These are phyloP conservation scores for Eurypyga helias DNA, from an alignment of 2,113 vertebrate genomes.

Conservation along the genomic window DNA sequence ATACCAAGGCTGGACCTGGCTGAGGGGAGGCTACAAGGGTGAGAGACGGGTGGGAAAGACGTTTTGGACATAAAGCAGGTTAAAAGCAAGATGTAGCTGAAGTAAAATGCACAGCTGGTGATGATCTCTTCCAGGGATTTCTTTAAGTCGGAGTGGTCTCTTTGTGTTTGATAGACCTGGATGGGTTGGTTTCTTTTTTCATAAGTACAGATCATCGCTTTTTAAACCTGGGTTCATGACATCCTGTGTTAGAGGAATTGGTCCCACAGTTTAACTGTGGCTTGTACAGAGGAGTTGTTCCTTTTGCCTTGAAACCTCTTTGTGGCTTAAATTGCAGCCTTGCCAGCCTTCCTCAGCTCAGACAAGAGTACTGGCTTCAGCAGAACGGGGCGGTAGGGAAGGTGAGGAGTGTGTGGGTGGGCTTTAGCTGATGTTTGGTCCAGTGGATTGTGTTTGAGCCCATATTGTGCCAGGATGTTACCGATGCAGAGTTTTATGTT, in stretches of 20 bases:
- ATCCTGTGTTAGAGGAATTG: background rate
- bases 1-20: background rate
- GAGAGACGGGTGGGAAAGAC: background rate
- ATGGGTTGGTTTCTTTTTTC: background rate
- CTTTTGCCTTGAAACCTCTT: background rate
- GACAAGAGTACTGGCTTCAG: background rate
- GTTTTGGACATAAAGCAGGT: background rate
- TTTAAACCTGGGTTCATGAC: background rate
- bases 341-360: background rate
- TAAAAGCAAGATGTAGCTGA: background rate
- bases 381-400: background rate
- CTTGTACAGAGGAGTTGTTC: background rate
- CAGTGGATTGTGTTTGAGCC: background rate
- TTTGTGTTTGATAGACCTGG: background rate
- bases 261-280: background rate
- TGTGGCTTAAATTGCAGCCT: background rate
- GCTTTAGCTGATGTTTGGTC: background rate
- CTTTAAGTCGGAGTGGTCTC: background rate
- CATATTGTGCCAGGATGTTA: background rate
- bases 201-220: background rate
- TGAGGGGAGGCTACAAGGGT: background rate
- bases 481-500: background rate
- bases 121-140: background rate
- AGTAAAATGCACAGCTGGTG: background rate
- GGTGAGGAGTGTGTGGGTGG: background rate